Evolutionary conservation across 2,113 vertebrate genomes (phyloP).

Genomic region (Dinomys branickii): DNA sequence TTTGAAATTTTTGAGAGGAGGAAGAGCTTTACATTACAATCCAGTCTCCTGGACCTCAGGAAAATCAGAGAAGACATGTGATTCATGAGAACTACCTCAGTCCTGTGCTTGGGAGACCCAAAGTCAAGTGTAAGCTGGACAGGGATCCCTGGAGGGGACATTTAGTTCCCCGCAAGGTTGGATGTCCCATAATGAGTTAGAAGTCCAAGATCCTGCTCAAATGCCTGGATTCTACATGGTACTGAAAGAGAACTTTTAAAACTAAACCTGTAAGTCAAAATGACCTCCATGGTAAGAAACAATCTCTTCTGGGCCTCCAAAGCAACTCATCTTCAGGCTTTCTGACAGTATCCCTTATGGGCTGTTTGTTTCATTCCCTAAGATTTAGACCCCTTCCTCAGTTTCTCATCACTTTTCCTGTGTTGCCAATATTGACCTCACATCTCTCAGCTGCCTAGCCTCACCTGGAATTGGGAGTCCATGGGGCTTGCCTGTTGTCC

Average conservation of each 20-base stretch:
- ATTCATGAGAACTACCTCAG: neutral
- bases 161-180: no score
- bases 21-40: neutral
- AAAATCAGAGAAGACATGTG: fast-evolving
- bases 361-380: fast-evolving
- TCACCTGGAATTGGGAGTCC: fast-evolving
- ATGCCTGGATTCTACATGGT: neutral
- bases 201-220: neutral
- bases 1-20: neutral
- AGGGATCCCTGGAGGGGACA: no score
- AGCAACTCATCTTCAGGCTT: neutral
- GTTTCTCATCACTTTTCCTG: fast-evolving
- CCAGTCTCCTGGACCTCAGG: neutral
- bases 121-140: no score
- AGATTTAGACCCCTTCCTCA: no score
- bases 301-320: neutral
- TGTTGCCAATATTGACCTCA: neutral
- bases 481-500: neutral
- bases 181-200: neutral
- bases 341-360: neutral
- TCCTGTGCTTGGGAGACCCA: neutral
- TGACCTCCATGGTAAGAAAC: fast-evolving
- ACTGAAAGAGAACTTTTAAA: neutral
- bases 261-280: neutral
- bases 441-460: neutral